Evolutionary conservation across 2,888 invertebrate genomes (phyloP), one percentile per base, ranked within the genome.

Genomic region (Ecdyonurus torrentis): DNA sequence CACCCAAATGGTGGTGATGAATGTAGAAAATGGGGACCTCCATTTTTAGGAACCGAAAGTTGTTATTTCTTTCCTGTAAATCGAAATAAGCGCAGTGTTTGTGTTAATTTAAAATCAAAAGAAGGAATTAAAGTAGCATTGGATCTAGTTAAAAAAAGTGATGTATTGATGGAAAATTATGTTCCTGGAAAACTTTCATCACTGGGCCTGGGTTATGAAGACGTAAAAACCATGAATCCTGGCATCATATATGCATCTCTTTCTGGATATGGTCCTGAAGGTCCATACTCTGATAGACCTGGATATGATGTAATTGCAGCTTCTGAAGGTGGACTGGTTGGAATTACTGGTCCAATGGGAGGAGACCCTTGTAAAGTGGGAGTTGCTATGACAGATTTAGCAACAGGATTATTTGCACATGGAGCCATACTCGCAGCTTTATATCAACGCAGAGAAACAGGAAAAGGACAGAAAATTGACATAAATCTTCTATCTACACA

Each of bases 261-360:
- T 61, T 92, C 92, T 61, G 97, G 97, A 0, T 98, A 90, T 74
- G 98, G 98, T 0, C 78, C 84, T 0, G 78, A 80, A 24, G 97
- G 98, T 0, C 95, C 94, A 0, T 96, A 95, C 75, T 78, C 82
- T 2, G 79, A 81, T 23, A 84, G 87, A 68, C 91, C 94, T n/a
- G 98, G 98, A 68, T 97, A 95, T 75, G 98, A 98, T 77, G 92
- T 94, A 0, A 91, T 98, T 68, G 95, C 94, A 1, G 87, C 94
- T 18, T 96, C 95, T 0, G 80, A 93, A 69, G 96, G 94, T 2
- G 97, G 98, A 0, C 77, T 97, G 0, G 70, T 97, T 23, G 85
- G 92, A 71, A 87, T 91, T 23, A 98, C 98, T 0, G 98, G 98
- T 0, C 85, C 90, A 60, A 79, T 79, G 68, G 77, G 84, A 69